Evolutionary conservation across 92 coral and sea anemone genomes (phyloP).

Genomic region (Paramuricea clavata): DNA sequence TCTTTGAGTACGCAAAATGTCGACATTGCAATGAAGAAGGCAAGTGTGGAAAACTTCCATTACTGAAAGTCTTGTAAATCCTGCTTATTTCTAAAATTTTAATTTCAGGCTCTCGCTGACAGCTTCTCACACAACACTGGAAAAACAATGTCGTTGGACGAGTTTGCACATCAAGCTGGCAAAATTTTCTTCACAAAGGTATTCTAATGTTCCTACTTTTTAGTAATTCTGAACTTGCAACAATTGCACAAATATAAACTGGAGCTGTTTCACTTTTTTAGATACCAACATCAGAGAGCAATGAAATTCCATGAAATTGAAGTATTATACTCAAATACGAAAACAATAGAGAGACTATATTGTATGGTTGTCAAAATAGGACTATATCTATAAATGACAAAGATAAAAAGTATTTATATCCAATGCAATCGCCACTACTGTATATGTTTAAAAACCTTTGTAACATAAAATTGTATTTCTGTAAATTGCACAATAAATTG

Average conservation of each 20-base stretch:
- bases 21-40: constrained; percentile 64
- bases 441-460: neutral
- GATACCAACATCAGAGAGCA: constrained; percentile 50
- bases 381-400: too few relatives aligned
- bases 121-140: constrained; percentile 68
- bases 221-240: neutral
- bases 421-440: too few relatives aligned
- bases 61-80: too few relatives aligned
- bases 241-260: neutral
- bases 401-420: too few relatives aligned
- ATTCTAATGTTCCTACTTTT: too few relatives aligned
- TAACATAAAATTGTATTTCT: neutral
- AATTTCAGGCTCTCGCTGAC: constrained; percentile 74
- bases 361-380: neutral
- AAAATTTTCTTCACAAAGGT: constrained; percentile 88
- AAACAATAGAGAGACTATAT: neutral
- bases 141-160: constrained; percentile 81
- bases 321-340: neutral
- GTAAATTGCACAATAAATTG: neutral
- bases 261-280: constrained; percentile 17
- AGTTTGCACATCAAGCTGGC: constrained; percentile 83
- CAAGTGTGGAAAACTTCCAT: too few relatives aligned
- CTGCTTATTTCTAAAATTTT: neutral
- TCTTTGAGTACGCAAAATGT: constrained; percentile 71
- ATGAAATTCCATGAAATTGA: neutral